Evolutionary conservation across 92 coral and sea anemone species (phyloP), one percentile per base, ranked within the genome.

Genomic region (Epizoanthus fatuus): DNA sequence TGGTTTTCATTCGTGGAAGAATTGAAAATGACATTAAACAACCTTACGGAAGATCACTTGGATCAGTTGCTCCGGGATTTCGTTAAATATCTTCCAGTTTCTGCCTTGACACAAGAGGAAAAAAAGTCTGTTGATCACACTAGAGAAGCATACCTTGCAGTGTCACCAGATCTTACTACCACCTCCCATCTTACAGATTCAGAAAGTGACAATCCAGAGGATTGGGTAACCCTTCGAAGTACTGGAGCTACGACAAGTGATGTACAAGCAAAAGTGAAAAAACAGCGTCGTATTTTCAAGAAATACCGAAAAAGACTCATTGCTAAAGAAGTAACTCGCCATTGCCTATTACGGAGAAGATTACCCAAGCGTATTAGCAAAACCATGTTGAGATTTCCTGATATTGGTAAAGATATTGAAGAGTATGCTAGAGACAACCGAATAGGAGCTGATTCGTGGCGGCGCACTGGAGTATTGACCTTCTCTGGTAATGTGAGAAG

Each of bases 1-100:
- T 90, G 93, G 90, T 90, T 85, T 79, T 32, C 75, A 15, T 80
- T 90, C 67, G 87, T 90, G 25, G 93, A 79, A 51, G 90, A 90
- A 45, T 63, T 90, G 80, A 85, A 73, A 73, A 63, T 86, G 86
- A 12, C 73, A 75, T 72, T 90, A 60, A 81, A 86, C 79, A 38
- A 25, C 12, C 52, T 59, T 49, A 53, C 79, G 55, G 75, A 65
- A 57, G 90, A 81, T 32, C 80, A 32, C 38, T 53, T 85, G 63
- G 70, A 79, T 47, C 86, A 89, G 63, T 83, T 79, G 52, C 67
- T 85, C 17, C 22, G 44, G 44, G 87, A 86, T 81, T 90, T 90
- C 16, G 55, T 79, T 38, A 62, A 53, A 37, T 80, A 39, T 72
- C 73, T 90, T 49, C 80, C 90, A 57, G 85, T 69, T 71, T 70